Conservation (phyloP, 2,888 invertebrate species). For the Thumatha senex region DNA sequence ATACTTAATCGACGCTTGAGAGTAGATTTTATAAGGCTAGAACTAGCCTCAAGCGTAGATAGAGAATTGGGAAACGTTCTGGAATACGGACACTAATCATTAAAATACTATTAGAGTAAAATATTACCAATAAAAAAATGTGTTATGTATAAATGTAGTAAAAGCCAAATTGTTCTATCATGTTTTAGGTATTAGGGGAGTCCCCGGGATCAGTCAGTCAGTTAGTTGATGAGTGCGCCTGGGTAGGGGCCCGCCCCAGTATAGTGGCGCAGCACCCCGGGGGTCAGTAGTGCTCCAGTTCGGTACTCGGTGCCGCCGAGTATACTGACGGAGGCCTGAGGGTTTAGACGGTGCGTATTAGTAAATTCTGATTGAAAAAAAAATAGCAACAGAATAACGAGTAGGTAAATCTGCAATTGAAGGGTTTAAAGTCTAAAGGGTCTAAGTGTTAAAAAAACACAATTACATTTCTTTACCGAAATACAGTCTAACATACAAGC, state of each 20-base stretch:
- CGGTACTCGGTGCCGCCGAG: constrained; percentile 69
- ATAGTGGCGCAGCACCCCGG: constrained; percentile 59
- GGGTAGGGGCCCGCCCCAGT: constrained; percentile 41
- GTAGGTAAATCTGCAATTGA: too few relatives aligned
- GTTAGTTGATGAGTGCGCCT: constrained; percentile 3
- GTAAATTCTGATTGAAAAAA: too few relatives aligned
- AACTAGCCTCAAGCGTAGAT: too few relatives aligned
- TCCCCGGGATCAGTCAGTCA: constrained; percentile 55
- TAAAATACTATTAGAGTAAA: constrained; percentile 27
- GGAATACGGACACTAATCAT: too few relatives aligned
- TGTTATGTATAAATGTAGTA: constrained; percentile 31
- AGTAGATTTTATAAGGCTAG: too few relatives aligned
- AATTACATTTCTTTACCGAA: too few relatives aligned
- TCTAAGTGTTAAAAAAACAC: too few relatives aligned
- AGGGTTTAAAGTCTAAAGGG: too few relatives aligned
- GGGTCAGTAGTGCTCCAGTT: constrained; percentile 74
- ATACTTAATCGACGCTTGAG: too few relatives aligned
- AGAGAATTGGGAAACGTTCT: too few relatives aligned
- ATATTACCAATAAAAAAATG: constrained; percentile 26
- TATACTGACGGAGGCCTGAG: constrained; percentile 76
- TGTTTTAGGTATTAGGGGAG: constrained; percentile 29
- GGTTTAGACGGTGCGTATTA: constrained; percentile 6
- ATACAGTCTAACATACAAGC: too few relatives aligned
- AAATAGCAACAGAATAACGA: too few relatives aligned
- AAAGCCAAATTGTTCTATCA: constrained; percentile 25